Conservation (phyloP, 2,888 invertebrate genomes). For the Rhimphoctona megacephalus region DNA sequence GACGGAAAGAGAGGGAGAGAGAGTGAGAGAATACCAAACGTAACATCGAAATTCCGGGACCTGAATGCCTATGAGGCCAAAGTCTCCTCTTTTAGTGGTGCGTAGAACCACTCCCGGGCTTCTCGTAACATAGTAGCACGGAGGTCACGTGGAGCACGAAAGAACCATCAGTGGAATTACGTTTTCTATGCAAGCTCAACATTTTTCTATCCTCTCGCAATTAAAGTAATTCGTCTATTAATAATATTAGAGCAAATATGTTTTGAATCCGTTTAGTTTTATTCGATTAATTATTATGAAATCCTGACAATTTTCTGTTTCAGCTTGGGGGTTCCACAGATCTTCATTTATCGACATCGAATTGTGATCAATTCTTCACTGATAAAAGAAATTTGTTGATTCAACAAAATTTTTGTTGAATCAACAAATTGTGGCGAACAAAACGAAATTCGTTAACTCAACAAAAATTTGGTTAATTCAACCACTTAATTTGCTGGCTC, state of each 20-base stretch:
- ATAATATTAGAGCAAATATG: background rate
- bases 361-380: no score
- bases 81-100: slow-evolving; percentile 54
- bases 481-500: no score
- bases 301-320: no score
- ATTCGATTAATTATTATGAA: background rate
- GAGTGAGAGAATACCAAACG: slow-evolving; percentile 70
- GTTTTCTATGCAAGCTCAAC: slow-evolving; percentile 70
- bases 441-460: no score
- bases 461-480: no score
- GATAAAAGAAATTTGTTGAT: no score
- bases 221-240: background rate
- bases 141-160: slow-evolving; percentile 74
- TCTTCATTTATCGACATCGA: no score
- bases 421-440: no score
- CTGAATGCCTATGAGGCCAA: slow-evolving; percentile 82
- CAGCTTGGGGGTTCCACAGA: no score
- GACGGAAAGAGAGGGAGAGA: slow-evolving; percentile 53
- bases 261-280: background rate
- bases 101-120: slow-evolving; percentile 49
- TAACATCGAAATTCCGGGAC: slow-evolving; percentile 76
- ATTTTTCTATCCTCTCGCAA: background rate
- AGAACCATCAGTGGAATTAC: slow-evolving; percentile 75
- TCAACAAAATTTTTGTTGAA: no score
- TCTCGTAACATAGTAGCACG: slow-evolving; percentile 65